Base-by-base conservation (phyloP, 2,888 invertebrate species). In the Idaea aversata region DNA sequence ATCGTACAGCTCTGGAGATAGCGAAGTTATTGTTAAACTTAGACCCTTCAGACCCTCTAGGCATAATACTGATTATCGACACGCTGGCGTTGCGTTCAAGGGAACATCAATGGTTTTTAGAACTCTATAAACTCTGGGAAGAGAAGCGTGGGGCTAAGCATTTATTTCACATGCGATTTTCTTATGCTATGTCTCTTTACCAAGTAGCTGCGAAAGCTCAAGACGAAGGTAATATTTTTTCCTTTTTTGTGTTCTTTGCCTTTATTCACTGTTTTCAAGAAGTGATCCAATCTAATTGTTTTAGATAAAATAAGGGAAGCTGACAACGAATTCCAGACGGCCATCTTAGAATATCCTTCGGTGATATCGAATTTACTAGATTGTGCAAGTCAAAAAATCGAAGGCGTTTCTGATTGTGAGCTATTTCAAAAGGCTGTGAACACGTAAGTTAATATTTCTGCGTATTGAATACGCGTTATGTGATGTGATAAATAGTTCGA, bases 1-100 rank as follows among this genome's bases (percentile, higher is more conserved):
- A 97, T 78, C 94, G 97, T 68, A 98, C 98, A 0, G 96, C 98
- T 0, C 85, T 98, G 61, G 98, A 98, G 85, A 94, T 97, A 71
- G 96, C 96, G 78, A 98, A 98, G 87, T 85, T 98, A 38, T 88
- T 98, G 2, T 86, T 98, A 47, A 95, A 95, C 5, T 82, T 97
- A 65, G 97, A 97, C 82, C 96, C 96, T 0, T 93, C 94, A 0
- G 97, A 97, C 83, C 97, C 97, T 0, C 77, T 97, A 62, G 96
- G 95, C 0, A 92, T 96, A 0, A 90, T 97, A 63, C 93, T 97
- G 61, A 90, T 96, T 71, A 93, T 98, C 3, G 98, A 98, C 83
- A 96, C 96, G 71, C 95, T 97, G 77, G 97, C 98, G 0, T 80
- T 98, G 38, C 91, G 96, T 63, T 94, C 96, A 4, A 88, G 93